These are phyloP conservation scores for western clawed frog (Xenopus tropicalis) DNA, from an alignment of 2,113 vertebrate genomes.

Conservation along the genomic window UCB_Xtro_10.0 CM004443.2:206166501-206167000, in stretches of 20 bases:
- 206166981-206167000: conserved; percentile 46
- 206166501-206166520: too few relatives aligned
- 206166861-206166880: conserved; percentile 50
- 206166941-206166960: conserved; percentile 60
- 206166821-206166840: conserved; percentile 72
- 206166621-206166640: too few relatives aligned
- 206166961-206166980: conserved; percentile 48
- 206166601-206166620: too few relatives aligned
- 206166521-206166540: too few relatives aligned
- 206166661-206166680: too few relatives aligned
- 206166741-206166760: conserved; percentile 71
- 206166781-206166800: conserved; percentile 68
- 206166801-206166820: conserved; percentile 50
- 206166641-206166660: too few relatives aligned
- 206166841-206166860: conserved; percentile 66
- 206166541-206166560: too few relatives aligned
- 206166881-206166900: conserved; percentile 63
- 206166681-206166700: conserved; percentile 51
- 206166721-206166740: conserved; percentile 48
- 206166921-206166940: conserved; percentile 66
- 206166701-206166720: conserved; percentile 39
- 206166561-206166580: too few relatives aligned
- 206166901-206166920: conserved; percentile 73
- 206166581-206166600: too few relatives aligned
- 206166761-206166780: conserved; percentile 63